Percentiles rank a stretch among this genome's conserved stretches.
phyloP scores from a whole-genome alignment of 2,888 invertebrate genomes.

The Petrolisthes cinctipes region DNA sequence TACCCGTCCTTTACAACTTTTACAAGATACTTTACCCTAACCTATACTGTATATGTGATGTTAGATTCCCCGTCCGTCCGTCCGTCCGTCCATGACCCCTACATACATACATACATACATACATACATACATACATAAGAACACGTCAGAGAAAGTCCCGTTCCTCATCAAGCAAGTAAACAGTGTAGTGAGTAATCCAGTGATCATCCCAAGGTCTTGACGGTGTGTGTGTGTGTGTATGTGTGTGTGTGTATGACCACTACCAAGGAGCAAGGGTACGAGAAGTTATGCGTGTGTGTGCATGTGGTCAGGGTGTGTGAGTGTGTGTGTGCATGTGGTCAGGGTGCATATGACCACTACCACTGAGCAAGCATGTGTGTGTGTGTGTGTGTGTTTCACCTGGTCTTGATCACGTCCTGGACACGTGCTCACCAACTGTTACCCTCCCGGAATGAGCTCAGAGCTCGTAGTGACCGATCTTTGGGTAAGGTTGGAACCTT shows the following conservation, averaged over 20 bases:
- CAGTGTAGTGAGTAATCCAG: not conserved
- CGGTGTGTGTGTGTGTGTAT: not conserved
- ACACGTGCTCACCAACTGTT: not conserved
- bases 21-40: not conserved
- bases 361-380: not conserved
- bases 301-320: not conserved
- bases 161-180: not conserved
- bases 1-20: not conserved
- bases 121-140: not conserved
- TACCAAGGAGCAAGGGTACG: too few species aligned
- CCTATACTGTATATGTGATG: not conserved
- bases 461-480: not conserved
- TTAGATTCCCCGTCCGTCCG: not conserved
- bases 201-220: not conserved
- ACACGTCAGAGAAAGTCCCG: not conserved
- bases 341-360: not conserved
- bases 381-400: not conserved
- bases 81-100: not conserved
- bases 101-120: too few species aligned
- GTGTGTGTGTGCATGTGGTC: not conserved
- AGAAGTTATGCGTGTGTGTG: not conserved
- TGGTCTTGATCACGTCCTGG: not conserved
- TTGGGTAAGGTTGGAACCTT: too few species aligned
- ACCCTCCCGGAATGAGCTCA: too few species aligned
- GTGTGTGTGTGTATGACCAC: not conserved